A percentile compares a stretch with the other conserved stretches of the same genome.
Conservation (phyloP, 2,113 vertebrate genomes). For the Alligator sinensis region DNA sequence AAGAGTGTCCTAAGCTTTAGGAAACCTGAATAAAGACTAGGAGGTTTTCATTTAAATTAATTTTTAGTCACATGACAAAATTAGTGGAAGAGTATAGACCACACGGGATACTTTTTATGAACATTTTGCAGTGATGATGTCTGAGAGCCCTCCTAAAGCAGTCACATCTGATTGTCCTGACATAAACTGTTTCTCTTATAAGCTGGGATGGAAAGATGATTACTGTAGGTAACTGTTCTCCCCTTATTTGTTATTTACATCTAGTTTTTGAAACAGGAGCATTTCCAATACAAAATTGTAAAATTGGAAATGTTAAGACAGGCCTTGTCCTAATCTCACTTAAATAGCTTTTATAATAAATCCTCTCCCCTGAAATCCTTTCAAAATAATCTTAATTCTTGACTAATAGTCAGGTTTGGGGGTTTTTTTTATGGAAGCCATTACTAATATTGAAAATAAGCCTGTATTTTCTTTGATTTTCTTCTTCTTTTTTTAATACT, state of each 20-base stretch:
- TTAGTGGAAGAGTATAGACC: not conserved
- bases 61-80: not conserved
- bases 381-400: not conserved
- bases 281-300: not conserved
- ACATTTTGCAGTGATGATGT: fast-evolving
- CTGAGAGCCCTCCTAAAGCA: not conserved
- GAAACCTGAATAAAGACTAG: not conserved
- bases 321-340: not conserved
- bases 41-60: not conserved
- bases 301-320: not conserved
- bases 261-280: not conserved
- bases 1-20: fast-evolving
- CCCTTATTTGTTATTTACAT: not conserved
- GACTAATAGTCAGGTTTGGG: not conserved
- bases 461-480: not conserved
- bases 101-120: not conserved
- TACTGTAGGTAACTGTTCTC: not conserved
- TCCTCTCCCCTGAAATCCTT: not conserved
- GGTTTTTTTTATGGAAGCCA: not conserved
- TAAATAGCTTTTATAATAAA: not conserved
- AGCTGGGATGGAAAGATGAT: not conserved
- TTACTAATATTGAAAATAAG: not conserved
- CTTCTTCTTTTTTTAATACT: not conserved
- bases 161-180: not conserved
- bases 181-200: not conserved